Evolutionary conservation across 2,888 invertebrate genomes (phyloP), one percentile per base, ranked within the genome.

Genomic region (Spisula solida): DNA sequence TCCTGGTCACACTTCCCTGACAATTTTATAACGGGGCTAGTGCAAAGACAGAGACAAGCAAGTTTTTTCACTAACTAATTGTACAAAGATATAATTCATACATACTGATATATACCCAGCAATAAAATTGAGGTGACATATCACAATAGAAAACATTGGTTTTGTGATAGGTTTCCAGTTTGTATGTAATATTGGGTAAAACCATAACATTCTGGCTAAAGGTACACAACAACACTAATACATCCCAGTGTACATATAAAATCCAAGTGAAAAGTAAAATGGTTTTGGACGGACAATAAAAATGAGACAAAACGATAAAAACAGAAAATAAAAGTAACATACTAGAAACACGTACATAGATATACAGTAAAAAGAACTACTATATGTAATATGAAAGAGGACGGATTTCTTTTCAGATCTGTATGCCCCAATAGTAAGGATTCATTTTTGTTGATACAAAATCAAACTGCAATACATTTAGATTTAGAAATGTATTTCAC

Each of bases 241-340:
- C 29, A 75, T 34, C 31, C 34, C 25, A 1, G 18, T 75, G 34
- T 75, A 66, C n/a, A 66, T 25, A 8, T 25, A 66, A 66, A 66
- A 66, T 66, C 25, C 60, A 10, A 25, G 60, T n/a, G 75, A 75
- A 75, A 75, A 31, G 41, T 34, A 75, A 34, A 75, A 34, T 60
- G 60, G 75, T 31, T 75, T 75, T 75, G 75, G 75, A 75, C 75
- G 75, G 75, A 75, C 75, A 34, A 75, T 66, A 18, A 34, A 70
- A 75, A 34, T 34, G 75, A 75, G 75, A 75, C 60, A 25, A 66
- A 66, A 66, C 60, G 51, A 51, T 51, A 25, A 66, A 66, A 56
- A 56, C 18, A 16, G 18, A 20, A 25, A 66, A 25, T 66, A 25
- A n/a, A 66, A 66, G 60, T 66, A 25, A 66, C 25, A 66, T 25